A percentile compares a stretch with the other conserved stretches of the same genome.
Evolutionary conservation across 2,888 invertebrate genomes (phyloP).

Genomic region (Danaus chrysippus): DNA sequence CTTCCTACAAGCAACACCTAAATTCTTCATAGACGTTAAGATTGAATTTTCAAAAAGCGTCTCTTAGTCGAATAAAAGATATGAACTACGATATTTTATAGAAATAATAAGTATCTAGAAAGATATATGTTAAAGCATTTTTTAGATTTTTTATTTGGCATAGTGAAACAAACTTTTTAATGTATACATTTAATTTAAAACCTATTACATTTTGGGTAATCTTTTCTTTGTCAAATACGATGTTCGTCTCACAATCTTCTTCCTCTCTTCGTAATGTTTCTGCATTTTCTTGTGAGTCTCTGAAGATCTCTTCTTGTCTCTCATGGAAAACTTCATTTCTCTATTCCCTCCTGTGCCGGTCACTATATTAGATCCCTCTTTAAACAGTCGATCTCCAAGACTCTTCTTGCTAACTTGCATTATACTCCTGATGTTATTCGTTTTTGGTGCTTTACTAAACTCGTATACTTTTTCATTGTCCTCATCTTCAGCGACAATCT

Average conservation of each 20-base stretch:
- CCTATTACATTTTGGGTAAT: conserved; percentile 44
- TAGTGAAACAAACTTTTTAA: not conserved
- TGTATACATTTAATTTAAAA: conserved; percentile 21
- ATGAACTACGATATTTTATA: no score
- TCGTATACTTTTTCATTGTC: conserved; percentile 47
- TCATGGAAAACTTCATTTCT: conserved; percentile 88
- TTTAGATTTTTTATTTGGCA: no score
- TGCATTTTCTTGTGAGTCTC: conserved; percentile 80
- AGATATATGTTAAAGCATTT: no score
- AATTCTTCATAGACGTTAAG: no score
- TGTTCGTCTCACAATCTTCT: conserved; percentile 77
- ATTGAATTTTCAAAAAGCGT: no score
- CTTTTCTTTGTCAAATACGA: conserved; percentile 62
- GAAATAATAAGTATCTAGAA: no score
- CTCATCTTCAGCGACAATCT: conserved; percentile 38
- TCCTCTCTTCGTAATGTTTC: conserved; percentile 84
- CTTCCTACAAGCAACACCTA: no score
- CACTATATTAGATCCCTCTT: conserved; percentile 75
- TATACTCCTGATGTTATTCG: conserved; percentile 65
- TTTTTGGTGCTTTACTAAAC: conserved; percentile 74
- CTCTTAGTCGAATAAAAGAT: no score
- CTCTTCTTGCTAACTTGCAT: conserved; percentile 79
- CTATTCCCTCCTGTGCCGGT: conserved; percentile 83
- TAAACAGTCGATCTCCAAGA: conserved; percentile 85
- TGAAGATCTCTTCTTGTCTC: conserved; percentile 74